phyloP scores from a whole-genome alignment of 2,888 invertebrate species.

The Leptopterna dolabrata region DNA sequence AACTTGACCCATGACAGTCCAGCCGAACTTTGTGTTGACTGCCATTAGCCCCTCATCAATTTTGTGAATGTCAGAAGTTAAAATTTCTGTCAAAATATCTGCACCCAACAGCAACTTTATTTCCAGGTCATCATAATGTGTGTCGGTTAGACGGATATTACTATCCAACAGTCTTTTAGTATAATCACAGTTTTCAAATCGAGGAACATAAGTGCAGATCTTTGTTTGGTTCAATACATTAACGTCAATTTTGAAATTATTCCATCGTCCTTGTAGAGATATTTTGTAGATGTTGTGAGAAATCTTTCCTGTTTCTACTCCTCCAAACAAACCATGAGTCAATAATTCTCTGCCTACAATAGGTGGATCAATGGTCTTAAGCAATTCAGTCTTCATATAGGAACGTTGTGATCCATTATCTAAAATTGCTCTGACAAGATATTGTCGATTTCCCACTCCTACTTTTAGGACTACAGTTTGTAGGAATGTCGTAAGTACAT shows the following conservation, averaged over 20 bases:
- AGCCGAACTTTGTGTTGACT: slow-evolving; percentile 13
- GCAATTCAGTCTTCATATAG: neutral
- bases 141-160: neutral
- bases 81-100: neutral
- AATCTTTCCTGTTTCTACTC: neutral
- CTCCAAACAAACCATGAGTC: slow-evolving; percentile 27
- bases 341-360: neutral
- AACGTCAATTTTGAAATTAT: neutral
- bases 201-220: neutral
- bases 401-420: slow-evolving; percentile 23
- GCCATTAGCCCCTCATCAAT: neutral
- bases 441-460: neutral
- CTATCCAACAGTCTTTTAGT: neutral
- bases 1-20: slow-evolving; percentile 30
- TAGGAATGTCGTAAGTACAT: neutral
- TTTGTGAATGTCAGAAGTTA: neutral
- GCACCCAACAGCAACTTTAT: slow-evolving; percentile 35
- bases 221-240: neutral
- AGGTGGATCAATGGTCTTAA: neutral
- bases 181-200: neutral
- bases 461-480: slow-evolving; percentile 15
- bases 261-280: neutral
- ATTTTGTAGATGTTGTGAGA: slow-evolving; percentile 9
- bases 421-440: neutral
- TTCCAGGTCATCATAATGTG: neutral